phyloP scores from a whole-genome alignment of 2,797 vertebrate genomes.

The Catharus ustulatus region DNA sequence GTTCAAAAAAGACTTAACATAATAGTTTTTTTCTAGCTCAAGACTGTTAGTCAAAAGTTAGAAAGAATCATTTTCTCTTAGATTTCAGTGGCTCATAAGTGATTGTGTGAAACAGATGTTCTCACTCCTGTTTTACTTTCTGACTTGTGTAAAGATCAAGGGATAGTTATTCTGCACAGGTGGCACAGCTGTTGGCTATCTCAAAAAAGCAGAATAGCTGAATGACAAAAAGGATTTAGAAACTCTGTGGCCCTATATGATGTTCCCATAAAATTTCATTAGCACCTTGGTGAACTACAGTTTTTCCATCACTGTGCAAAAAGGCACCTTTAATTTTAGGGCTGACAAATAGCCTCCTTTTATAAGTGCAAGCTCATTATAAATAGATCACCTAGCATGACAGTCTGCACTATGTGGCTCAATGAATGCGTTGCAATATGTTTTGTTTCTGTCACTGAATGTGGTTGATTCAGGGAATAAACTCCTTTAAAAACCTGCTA shows the following conservation, averaged over 20 bases:
- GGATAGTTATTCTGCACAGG: background rate
- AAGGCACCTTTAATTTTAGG: background rate
- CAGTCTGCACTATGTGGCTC: background rate
- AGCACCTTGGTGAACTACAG: background rate
- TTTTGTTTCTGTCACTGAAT: background rate
- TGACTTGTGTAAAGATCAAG: background rate
- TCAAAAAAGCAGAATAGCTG: background rate
- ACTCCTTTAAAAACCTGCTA: background rate
- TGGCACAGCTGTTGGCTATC: background rate
- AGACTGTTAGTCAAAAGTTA: background rate
- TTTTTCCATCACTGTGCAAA: background rate
- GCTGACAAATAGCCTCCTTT: background rate
- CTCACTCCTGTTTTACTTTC: background rate
- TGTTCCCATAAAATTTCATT: background rate
- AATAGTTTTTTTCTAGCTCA: background rate
- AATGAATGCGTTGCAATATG: background rate
- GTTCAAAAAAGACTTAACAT: background rate
- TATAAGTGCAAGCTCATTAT: background rate
- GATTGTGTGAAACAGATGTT: background rate
- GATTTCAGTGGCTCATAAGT: background rate
- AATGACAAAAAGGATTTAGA: background rate
- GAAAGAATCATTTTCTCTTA: background rate
- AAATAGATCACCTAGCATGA: background rate
- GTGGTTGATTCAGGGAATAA: background rate
- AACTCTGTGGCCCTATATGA: background rate